Conservation (phyloP, 2,113 vertebrate species). For the Nothobranchius furzeri region DNA sequence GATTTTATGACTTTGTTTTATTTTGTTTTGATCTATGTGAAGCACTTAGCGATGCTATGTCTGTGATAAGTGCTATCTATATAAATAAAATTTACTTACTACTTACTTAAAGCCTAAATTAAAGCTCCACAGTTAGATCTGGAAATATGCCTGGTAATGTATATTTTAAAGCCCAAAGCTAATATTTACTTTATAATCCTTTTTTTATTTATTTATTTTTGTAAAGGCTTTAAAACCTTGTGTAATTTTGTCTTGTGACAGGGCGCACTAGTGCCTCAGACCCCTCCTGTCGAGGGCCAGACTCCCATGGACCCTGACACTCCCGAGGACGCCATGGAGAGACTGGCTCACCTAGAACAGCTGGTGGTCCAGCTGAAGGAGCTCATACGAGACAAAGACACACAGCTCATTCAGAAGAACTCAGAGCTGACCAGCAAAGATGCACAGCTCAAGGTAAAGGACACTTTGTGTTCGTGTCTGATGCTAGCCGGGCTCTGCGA, state of each 20-base stretch:
- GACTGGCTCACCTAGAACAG: conserved; percentile 85
- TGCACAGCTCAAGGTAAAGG: conserved; percentile 80
- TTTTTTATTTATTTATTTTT: not conserved
- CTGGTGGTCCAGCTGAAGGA: conserved; percentile 89
- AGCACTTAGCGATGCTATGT: too few species aligned
- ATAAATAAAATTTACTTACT: too few species aligned
- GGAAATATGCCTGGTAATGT: too few species aligned
- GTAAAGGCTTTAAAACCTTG: not conserved
- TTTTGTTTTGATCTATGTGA: too few species aligned
- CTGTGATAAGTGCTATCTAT: too few species aligned
- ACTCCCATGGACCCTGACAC: conserved; percentile 45
- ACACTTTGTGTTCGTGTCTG: not conserved
- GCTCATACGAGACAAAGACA: conserved; percentile 88
- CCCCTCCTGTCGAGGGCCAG: conserved; percentile 52
- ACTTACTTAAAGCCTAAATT: too few species aligned
- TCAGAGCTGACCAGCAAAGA: conserved; percentile 82
- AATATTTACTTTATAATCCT: too few species aligned
- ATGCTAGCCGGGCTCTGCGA: not conserved
- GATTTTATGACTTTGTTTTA: too few species aligned
- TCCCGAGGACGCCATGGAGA: conserved; percentile 82
- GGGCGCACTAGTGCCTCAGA: conserved; percentile 73
- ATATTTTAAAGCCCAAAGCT: too few species aligned
- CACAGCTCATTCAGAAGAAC: conserved; percentile 82
- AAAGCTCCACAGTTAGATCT: too few species aligned
- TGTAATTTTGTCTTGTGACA: conserved; percentile 30